Base-by-base conservation (phyloP, 2,797 vertebrate species). In the Ptychobarbus kaznakovi region DNA sequence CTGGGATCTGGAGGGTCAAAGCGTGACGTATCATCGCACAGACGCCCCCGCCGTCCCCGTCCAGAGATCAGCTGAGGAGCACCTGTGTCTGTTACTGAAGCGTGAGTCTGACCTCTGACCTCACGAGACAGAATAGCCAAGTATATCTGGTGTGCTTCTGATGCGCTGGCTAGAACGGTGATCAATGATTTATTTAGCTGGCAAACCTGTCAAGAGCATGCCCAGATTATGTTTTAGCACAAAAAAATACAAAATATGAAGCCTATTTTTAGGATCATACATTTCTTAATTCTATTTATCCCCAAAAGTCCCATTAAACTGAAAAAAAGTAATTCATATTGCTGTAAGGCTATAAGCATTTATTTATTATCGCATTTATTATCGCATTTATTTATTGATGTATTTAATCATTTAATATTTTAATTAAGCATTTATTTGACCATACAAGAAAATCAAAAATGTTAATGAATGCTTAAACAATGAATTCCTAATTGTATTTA, bases 1-100 rank as follows among this genome's bases (percentile, higher is more conserved):
- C 40, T 99, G 97, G 97, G 96, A 99, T 32, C 90, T 98, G 3
- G 94, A 96, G 91, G 94, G 92, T 0, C 93, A 92, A 70, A 82
- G 58, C 0, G 90, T 96, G 81, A 94, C 81, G 0, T 94, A 91
- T 82, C 95, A 96, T 91, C 65, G 0, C 35, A 78, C 91, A 0
- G 90, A 94, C 82, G 91, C 87, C 0, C 87, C 81, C 1, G 94
- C 94, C 0, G 88, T 93, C 28, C 95, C 93, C 0, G 92, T 99
- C 20, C 94, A 96, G 22, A 90, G 89, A 46, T 91, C 92, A 15
- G 93, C 93, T 82, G 94, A 95, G 78, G 90, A 93, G 66, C 96
- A 96, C 0, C 90, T 96, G 6, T 91, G 95, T 15, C 93, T 99
- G 28, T 91, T 98, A 81, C 92, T 99, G 83, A 97, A 96, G 95